Conservation (phyloP, 2,797 vertebrate genomes). For the Glossophaga mutica region DNA sequence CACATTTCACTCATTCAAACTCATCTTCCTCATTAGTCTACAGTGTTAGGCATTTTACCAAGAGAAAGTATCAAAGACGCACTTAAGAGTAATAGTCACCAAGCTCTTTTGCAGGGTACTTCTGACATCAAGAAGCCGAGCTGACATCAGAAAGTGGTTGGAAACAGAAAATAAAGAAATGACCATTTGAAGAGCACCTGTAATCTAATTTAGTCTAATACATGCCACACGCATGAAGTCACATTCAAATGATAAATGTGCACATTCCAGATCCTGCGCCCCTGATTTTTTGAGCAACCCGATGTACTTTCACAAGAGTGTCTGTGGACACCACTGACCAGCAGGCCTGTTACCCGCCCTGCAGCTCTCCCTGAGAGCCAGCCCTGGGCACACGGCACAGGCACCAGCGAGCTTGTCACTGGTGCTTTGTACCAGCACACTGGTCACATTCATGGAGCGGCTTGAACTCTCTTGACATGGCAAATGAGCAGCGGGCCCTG, state of each 20-base stretch:
- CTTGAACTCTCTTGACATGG: conserved; percentile 6
- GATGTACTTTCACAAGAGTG: not conserved
- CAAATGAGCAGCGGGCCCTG: conserved; percentile 18
- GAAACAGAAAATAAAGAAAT: not conserved
- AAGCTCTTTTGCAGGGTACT: not conserved
- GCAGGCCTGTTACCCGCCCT: not conserved
- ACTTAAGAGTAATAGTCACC: not conserved
- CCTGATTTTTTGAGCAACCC: not conserved
- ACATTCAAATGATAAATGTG: not conserved
- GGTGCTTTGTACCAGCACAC: not conserved
- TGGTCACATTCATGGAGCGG: not conserved
- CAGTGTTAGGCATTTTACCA: not conserved
- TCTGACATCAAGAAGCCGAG: not conserved
- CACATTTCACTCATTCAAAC: conserved; percentile 39
- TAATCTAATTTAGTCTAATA: not conserved
- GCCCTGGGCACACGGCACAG: not conserved
- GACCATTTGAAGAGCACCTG: not conserved
- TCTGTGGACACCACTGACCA: not conserved
- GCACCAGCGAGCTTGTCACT: not conserved
- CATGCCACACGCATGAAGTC: not conserved
- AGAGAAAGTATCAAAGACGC: not conserved
- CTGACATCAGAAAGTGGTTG: not conserved
- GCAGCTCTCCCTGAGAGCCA: not conserved
- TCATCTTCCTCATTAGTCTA: conserved; percentile 21
- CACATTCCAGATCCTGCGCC: not conserved